Percentiles rank a stretch among this genome's conserved stretches.
Evolutionary conservation across 53 echinoderm and acorn worm species (phyloP).

Genomic region (Zoroaster sp.): DNA sequence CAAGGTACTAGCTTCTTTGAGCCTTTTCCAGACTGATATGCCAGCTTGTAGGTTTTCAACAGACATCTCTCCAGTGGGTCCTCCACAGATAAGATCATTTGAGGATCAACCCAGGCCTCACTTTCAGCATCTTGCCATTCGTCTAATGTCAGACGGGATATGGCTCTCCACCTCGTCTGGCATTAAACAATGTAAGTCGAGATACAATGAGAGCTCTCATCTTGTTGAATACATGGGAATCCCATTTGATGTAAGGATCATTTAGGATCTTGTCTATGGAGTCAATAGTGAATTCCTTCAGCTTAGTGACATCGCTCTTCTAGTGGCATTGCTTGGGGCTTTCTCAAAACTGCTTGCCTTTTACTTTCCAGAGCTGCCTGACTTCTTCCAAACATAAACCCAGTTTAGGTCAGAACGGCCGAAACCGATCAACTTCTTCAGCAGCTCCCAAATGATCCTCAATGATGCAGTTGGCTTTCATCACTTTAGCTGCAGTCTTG

Average conservation of each 20-base stretch:
- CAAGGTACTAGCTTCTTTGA: not conserved
- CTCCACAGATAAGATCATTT: not conserved
- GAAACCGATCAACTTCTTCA: conserved; percentile 11
- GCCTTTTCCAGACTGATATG: not conserved
- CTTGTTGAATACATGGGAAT: not conserved
- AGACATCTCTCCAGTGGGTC: not conserved
- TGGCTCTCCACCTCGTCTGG: conserved; percentile 10
- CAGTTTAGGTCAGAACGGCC: conserved; percentile 9
- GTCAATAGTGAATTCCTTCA: conserved; percentile 4
- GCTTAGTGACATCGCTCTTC: conserved; percentile 1
- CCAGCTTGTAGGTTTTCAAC: not conserved
- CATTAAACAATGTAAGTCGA: conserved; percentile 6
- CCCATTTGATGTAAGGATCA: conserved; percentile 1
- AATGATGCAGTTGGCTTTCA: conserved; percentile 20
- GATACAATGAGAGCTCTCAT: not conserved
- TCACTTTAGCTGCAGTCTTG: conserved; percentile 7
- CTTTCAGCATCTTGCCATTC: conserved; percentile 14
- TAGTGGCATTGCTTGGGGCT: conserved; percentile 5
- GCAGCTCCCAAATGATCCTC: not conserved
- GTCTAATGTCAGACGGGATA: not conserved
- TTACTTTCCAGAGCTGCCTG: conserved; percentile 3
- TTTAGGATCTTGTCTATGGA: not conserved
- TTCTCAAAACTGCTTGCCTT: conserved; percentile 17
- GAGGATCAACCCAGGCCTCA: conserved; percentile 2
- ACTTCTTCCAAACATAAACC: conserved; percentile 26